Conservation (phyloP, 2,888 invertebrate species). For the Brachylomia viminalis region DNA sequence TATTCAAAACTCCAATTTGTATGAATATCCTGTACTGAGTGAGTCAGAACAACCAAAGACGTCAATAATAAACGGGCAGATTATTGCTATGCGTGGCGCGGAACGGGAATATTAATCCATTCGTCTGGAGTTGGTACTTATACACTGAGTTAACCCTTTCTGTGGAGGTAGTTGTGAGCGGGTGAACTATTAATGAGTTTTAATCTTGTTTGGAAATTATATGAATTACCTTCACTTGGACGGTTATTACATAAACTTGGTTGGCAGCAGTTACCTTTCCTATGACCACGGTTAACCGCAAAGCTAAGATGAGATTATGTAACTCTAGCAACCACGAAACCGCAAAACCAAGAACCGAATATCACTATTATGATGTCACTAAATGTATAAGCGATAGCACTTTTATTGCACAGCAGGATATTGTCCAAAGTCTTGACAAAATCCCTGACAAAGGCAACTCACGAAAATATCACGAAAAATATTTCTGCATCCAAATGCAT, state of each 20-base stretch:
- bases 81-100: conserved; percentile 56
- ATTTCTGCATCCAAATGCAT: conserved; percentile 42
- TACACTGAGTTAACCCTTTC: conserved; percentile 20
- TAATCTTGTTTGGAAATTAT: conserved; percentile 37
- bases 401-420: conserved; percentile 7
- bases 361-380: neutral
- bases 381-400: neutral
- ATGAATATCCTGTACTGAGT: conserved; percentile 46
- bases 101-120: conserved; percentile 61
- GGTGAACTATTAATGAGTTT: conserved; percentile 47
- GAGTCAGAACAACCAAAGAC: conserved; percentile 42
- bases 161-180: neutral
- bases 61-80: conserved; percentile 58
- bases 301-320: neutral
- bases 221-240: conserved; percentile 7
- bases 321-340: neutral
- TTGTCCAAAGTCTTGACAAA: conserved; percentile 1
- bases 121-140: conserved; percentile 25
- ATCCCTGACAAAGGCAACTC: conserved; percentile 8
- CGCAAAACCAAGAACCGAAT: neutral
- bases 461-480: conserved; percentile 18
- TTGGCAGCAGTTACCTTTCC: neutral
- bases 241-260: neutral
- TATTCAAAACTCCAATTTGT: conserved; percentile 51
- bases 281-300: neutral